Percentiles rank a stretch among this genome's conserved stretches.
phyloP scores from a whole-genome alignment of 2,888 invertebrate genomes.

The Conus canariensis region DNA sequence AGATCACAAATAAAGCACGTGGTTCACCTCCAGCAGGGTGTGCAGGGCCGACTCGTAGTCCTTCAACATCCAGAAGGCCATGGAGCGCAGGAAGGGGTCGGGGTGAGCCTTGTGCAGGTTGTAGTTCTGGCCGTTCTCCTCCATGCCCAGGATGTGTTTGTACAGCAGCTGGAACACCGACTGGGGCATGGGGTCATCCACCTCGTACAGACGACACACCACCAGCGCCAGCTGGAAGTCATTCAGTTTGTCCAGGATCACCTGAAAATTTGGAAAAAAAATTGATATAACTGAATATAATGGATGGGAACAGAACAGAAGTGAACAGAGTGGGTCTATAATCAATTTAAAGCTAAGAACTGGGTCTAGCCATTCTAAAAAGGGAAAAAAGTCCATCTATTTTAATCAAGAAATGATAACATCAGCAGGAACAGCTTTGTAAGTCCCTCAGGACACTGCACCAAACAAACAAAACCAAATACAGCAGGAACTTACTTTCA shows the following conservation, averaged over 20 bases:
- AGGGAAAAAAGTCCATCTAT: no score
- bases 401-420: no score
- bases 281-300: background rate
- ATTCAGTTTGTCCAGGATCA: slow-evolving; percentile 92
- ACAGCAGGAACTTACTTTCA: no score
- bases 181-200: slow-evolving; percentile 79
- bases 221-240: slow-evolving; percentile 98
- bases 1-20: no score
- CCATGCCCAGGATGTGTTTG: slow-evolving; percentile 71
- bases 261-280: slow-evolving; percentile 77
- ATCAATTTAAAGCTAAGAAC: background rate
- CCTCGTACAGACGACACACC: slow-evolving; percentile 93
- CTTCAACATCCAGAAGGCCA: slow-evolving; percentile 97
- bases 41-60: slow-evolving; percentile 88
- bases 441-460: no score
- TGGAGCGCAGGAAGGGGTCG: slow-evolving; percentile 98
- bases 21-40: slow-evolving; percentile 63
- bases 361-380: no score
- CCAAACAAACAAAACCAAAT: no score
- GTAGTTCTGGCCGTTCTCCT: slow-evolving; percentile 82
- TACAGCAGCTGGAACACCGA: slow-evolving; percentile 70
- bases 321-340: background rate
- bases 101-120: slow-evolving; percentile 80
- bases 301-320: background rate
- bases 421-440: no score